These are phyloP conservation scores for Nomada ferruginata DNA, from an alignment of 2,888 invertebrate genomes.

Conservation along the genomic window DNA sequence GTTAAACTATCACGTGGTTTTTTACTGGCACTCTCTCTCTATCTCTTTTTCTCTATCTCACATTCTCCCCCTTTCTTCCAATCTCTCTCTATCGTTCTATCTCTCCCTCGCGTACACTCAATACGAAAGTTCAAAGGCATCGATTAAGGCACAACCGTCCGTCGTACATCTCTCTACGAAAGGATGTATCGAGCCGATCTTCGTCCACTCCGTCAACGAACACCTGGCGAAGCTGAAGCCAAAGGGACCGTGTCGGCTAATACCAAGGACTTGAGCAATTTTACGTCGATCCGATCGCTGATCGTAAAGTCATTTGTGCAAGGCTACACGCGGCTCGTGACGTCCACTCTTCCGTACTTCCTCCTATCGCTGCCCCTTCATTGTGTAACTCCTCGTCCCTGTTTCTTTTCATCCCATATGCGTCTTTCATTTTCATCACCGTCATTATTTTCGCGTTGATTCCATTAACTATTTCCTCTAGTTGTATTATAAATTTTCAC, in stretches of 20 bases:
- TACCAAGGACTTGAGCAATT: constrained; percentile 73
- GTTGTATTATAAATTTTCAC: not conserved
- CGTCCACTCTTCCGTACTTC: constrained; percentile 24
- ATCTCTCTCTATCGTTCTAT: constrained; percentile 21
- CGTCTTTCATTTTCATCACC: not conserved
- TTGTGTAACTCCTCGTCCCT: not conserved
- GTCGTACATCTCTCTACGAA: constrained; percentile 57
- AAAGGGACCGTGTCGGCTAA: constrained; percentile 49
- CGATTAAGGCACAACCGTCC: constrained; percentile 67
- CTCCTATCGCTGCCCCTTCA: not conserved
- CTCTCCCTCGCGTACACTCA: not conserved
- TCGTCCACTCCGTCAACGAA: constrained; percentile 55
- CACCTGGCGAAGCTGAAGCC: constrained; percentile 55
- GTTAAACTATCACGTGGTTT: constrained; percentile 69
- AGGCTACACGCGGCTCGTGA: constrained; percentile 22
- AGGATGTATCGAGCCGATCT: constrained; percentile 56
- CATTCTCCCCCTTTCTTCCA: constrained; percentile 26
- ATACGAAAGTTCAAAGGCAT: constrained; percentile 54
- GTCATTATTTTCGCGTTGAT: not conserved
- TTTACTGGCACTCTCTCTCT: constrained; percentile 60
- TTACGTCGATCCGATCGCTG: constrained; percentile 70
- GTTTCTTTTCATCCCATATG: not conserved
- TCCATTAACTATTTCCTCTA: not conserved
- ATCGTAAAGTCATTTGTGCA: constrained; percentile 71
- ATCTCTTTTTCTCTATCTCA: not conserved